A percentile compares a stretch with the other conserved stretches of the same genome.
Conservation (phyloP, 2,888 invertebrate genomes). For the Tipula vernalis region DNA sequence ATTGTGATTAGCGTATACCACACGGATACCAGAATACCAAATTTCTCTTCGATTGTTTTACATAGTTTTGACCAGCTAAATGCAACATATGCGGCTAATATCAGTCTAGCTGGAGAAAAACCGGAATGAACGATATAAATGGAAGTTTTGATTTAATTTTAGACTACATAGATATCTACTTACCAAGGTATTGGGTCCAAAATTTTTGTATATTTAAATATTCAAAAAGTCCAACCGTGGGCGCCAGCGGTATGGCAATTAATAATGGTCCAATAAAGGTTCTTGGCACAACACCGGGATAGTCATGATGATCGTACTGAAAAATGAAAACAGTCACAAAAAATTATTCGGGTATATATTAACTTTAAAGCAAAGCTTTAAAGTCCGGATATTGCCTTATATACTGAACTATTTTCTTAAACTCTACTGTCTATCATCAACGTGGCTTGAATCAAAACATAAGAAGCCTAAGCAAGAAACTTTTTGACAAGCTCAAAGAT, state of each 20-base stretch:
- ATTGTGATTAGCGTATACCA: constrained; percentile 77
- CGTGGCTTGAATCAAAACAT: no score
- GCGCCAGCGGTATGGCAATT: constrained; percentile 65
- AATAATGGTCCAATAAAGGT: constrained; percentile 87
- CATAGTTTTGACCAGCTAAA: constrained; percentile 60
- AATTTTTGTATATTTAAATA: constrained; percentile 65
- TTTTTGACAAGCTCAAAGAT: no score
- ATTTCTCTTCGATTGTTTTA: constrained; percentile 59
- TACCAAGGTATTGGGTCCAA: constrained; percentile 80
- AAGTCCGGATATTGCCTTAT: no score
- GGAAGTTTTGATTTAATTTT: not conserved
- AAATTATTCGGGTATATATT: no score
- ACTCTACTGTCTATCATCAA: no score
- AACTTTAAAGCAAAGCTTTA: no score
- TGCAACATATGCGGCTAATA: constrained; percentile 65
- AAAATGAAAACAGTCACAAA: not conserved
- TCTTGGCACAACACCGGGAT: constrained; percentile 94
- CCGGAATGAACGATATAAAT: not conserved
- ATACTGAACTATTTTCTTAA: no score
- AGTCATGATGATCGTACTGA: constrained; percentile 97
- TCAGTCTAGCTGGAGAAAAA: constrained; percentile 60
- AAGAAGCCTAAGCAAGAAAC: no score
- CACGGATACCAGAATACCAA: constrained; percentile 62
- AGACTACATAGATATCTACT: constrained; percentile 27
- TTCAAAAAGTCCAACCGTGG: constrained; percentile 55